A percentile compares a stretch with the other conserved stretches of the same genome.
These are phyloP conservation scores for Bufo bufo DNA, from an alignment of 2,113 vertebrate species.

Conservation along the genomic window DNA sequence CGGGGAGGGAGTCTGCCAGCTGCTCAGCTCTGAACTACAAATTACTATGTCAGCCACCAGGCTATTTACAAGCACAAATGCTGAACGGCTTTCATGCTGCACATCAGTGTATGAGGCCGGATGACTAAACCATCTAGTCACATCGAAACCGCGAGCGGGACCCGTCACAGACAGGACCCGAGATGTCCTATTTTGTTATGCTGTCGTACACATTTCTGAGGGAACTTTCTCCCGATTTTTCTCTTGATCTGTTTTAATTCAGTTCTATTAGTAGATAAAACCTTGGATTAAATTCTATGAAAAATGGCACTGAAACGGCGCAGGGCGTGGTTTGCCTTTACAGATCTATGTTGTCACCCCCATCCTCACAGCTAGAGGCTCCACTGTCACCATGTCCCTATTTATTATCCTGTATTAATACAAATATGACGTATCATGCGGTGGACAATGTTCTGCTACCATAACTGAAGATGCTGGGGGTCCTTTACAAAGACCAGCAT, in stretches of 20 bases:
- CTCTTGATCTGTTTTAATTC: background rate
- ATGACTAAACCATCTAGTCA: conserved; percentile 27
- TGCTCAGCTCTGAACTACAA: conserved; percentile 55
- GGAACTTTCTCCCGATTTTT: background rate
- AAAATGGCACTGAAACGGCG: too few relatives aligned
- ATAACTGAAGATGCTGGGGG: too few relatives aligned
- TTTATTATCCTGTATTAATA: too few relatives aligned
- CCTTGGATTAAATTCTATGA: background rate
- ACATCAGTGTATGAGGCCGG: conserved; percentile 17
- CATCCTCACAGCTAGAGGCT: background rate
- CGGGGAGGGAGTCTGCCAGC: conserved; percentile 43
- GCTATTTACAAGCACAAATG: conserved; percentile 42
- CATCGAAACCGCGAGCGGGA: background rate
- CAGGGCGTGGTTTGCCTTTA: too few relatives aligned
- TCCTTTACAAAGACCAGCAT: too few relatives aligned
- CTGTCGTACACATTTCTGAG: background rate
- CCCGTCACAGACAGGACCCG: background rate
- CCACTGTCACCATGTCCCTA: too few relatives aligned
- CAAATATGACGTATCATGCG: background rate
- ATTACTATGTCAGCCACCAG: conserved; percentile 55
- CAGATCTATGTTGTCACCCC: background rate
- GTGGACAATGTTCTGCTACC: too few relatives aligned
- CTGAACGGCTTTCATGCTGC: conserved; percentile 41
- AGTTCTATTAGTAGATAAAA: background rate
- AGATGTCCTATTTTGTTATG: background rate